Conservation (phyloP, 2,888 invertebrate species). For the Diaperis boleti region DNA sequence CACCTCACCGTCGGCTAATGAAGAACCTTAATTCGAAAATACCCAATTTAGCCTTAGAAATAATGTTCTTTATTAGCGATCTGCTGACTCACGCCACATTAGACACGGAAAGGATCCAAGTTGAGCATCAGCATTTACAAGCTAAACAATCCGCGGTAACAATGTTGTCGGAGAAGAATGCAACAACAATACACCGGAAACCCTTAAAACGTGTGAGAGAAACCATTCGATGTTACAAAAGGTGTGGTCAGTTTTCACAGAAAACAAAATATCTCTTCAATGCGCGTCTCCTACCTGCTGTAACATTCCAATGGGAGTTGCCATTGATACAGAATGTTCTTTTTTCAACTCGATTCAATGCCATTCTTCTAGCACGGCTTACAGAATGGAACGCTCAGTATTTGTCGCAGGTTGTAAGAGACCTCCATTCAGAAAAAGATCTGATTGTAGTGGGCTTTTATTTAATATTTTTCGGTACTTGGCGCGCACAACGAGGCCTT, state of each 20-base stretch:
- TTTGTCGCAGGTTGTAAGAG: constrained; percentile 58
- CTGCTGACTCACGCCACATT: constrained; percentile 59
- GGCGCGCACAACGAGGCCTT: constrained; percentile 33
- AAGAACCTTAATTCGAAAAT: constrained; percentile 30
- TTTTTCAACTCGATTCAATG: constrained; percentile 55
- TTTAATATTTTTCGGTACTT: constrained; percentile 52
- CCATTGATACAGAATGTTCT: constrained; percentile 65
- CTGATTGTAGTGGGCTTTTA: constrained; percentile 53
- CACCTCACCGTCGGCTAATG: constrained; percentile 26
- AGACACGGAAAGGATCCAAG: constrained; percentile 54
- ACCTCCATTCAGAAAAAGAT: constrained; percentile 51
- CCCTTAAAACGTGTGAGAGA: constrained; percentile 66
- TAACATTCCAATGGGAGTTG: constrained; percentile 62
- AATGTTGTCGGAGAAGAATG: constrained; percentile 64
- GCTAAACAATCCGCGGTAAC: constrained; percentile 64
- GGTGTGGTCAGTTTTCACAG: constrained; percentile 67
- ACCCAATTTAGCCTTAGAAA: constrained; percentile 34
- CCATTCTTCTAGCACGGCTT: constrained; percentile 50
- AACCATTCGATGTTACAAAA: constrained; percentile 63
- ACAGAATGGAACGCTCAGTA: constrained; percentile 57
- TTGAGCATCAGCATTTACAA: constrained; percentile 63
- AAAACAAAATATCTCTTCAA: constrained; percentile 59
- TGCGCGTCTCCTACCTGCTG: constrained; percentile 56
- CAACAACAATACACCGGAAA: constrained; percentile 65
- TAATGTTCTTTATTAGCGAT: constrained; percentile 29